A percentile compares a stretch with the other conserved stretches of the same genome.
Conservation (phyloP, 64 coral and sea anemone species). For the Stylophora pistillata region DNA sequence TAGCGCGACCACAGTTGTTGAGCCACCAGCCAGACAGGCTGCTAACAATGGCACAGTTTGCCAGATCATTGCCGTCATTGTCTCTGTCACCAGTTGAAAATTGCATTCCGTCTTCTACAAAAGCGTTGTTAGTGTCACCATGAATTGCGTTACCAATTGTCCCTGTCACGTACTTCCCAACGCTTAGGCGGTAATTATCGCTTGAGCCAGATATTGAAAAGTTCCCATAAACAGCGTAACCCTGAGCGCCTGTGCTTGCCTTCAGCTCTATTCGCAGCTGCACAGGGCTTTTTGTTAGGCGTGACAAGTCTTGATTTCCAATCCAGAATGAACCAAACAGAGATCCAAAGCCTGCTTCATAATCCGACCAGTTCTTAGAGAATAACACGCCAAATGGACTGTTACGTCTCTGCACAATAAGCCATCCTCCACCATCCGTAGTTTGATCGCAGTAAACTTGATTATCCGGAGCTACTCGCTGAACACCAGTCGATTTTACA, state of each 20-base stretch:
- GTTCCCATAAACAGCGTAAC: conserved; percentile 15
- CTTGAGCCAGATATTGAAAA: conserved; percentile 12
- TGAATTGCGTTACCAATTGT: conserved; percentile 29
- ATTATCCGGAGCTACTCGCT: conserved; percentile 19
- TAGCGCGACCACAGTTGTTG: conserved; percentile 5
- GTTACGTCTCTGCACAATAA: conserved; percentile 6
- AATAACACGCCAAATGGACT: conserved; percentile 17
- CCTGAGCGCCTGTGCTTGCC: neutral
- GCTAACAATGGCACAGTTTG: neutral
- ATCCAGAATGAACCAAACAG: conserved; percentile 4
- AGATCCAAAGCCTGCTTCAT: conserved; percentile 16
- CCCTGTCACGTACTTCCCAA: neutral
- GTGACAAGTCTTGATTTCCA: conserved; percentile 1
- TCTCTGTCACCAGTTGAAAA: conserved; percentile 12
- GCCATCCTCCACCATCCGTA: conserved; percentile 42
- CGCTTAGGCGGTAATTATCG: conserved; percentile 33
- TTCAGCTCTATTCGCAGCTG: neutral
- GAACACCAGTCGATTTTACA: neutral
- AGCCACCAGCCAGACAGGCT: conserved; percentile 17
- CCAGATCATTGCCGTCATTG: neutral
- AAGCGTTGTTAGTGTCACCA: neutral
- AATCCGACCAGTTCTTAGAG: conserved; percentile 5
- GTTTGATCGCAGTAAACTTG: conserved; percentile 42
- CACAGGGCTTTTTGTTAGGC: conserved; percentile 5
- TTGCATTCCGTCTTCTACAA: conserved; percentile 3